Evolutionary conservation across 2,888 invertebrate genomes (phyloP).

Genomic region (Lasioglossum malachurum): DNA sequence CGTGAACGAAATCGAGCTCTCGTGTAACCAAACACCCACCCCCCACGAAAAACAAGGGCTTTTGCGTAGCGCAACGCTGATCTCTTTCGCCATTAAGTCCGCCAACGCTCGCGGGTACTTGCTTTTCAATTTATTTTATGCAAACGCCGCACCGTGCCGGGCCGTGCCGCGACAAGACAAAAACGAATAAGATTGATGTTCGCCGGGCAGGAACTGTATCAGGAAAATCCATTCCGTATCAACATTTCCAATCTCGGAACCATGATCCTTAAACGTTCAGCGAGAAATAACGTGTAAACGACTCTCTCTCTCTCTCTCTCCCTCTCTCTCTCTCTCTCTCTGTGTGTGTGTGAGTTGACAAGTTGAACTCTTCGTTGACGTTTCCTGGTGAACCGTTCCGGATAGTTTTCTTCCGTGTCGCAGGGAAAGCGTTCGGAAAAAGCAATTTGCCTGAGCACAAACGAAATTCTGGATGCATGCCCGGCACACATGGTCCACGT

Average conservation of each 20-base stretch:
- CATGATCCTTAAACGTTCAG: neutral
- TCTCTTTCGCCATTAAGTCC: conserved; percentile 1
- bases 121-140: conserved; percentile 5
- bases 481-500: neutral
- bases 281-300: neutral
- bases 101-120: neutral
- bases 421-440: neutral
- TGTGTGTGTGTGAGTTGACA: neutral
- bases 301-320: neutral
- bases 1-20: neutral
- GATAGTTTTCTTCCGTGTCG: neutral
- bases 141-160: conserved; percentile 8
- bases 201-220: neutral
- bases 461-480: conserved; percentile 25
- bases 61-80: neutral
- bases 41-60: neutral
- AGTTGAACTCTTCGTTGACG: neutral
- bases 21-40: conserved; percentile 5
- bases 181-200: neutral
- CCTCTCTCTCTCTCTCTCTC: too few species aligned
- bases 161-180: neutral
- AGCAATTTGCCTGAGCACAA: neutral
- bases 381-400: neutral
- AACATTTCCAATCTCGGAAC: neutral
- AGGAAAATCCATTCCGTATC: neutral